Conservation (phyloP, 2,888 invertebrate species). For the Ganaspis brasiliensis region DNA sequence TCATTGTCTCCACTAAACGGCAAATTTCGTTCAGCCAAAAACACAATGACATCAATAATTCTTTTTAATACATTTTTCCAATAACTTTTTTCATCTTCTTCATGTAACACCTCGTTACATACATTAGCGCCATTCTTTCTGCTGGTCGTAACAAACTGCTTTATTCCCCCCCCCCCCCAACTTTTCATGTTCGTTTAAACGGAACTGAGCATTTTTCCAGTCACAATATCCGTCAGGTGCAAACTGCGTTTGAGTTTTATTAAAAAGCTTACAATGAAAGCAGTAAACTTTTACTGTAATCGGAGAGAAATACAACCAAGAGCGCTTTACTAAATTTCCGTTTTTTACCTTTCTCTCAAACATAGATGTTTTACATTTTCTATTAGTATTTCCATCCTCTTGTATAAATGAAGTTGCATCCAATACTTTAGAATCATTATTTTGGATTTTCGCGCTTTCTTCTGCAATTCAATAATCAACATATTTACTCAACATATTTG, state of each 20-base stretch:
- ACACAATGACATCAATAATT: constrained; percentile 52
- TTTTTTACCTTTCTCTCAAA: constrained; percentile 22
- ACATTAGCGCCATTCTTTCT: too few species aligned
- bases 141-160: too few species aligned
- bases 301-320: constrained; percentile 43
- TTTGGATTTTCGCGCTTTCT: constrained; percentile 6
- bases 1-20: constrained; percentile 59
- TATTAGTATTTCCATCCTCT: background rate
- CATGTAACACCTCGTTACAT: too few species aligned
- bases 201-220: constrained; percentile 49
- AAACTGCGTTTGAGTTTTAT: constrained; percentile 5
- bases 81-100: constrained; percentile 49
- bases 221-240: constrained; percentile 48
- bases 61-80: constrained; percentile 56
- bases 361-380: constrained; percentile 26
- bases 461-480: constrained; percentile 28
- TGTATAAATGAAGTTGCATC: constrained; percentile 28
- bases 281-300: constrained; percentile 47
- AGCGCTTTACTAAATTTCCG: constrained; percentile 34
- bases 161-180: too few species aligned
- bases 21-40: constrained; percentile 56
- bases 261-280: constrained; percentile 46
- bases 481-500: constrained; percentile 10
- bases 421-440: constrained; percentile 1
- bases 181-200: constrained; percentile 47